Conservation (phyloP, 2,888 invertebrate species). For the Lochmaea crataegi region DNA sequence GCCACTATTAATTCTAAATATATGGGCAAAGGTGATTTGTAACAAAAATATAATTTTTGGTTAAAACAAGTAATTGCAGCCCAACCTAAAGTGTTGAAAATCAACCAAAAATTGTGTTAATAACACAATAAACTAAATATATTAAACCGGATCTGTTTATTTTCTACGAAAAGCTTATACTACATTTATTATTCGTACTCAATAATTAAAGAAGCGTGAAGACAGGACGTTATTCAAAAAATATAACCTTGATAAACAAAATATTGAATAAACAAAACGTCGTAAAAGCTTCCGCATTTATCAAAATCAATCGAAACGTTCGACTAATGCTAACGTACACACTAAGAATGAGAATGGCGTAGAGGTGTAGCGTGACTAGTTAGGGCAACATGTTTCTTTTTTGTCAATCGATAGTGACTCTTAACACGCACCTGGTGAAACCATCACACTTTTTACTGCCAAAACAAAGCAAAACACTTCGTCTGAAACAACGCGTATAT, state of each 20-base stretch:
- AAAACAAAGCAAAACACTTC: constrained; percentile 46
- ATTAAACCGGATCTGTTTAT: too few species aligned
- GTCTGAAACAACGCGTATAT: constrained; percentile 4
- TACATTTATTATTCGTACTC: too few species aligned
- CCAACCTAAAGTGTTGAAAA: too few species aligned
- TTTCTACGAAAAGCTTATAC: too few species aligned
- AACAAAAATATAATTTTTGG: too few species aligned
- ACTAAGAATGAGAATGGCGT: constrained; percentile 39
- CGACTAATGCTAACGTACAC: constrained; percentile 29
- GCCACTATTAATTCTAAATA: too few species aligned
- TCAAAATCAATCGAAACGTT: not conserved
- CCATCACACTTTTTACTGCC: constrained; percentile 59
- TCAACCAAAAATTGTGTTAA: too few species aligned
- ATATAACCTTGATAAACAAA: not conserved
- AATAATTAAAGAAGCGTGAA: too few species aligned
- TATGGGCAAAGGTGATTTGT: too few species aligned
- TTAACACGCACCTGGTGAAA: constrained; percentile 61
- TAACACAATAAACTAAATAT: too few species aligned
- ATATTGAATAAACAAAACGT: not conserved
- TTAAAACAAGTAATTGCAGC: too few species aligned
- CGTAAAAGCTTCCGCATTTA: not conserved
- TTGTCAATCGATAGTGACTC: constrained; percentile 58
- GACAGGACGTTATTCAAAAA: not conserved
- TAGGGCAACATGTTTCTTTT: constrained; percentile 44
- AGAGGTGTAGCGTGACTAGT: constrained; percentile 51